Evolutionary conservation across 1,140 invertebrate species (phyloP), one percentile per base, ranked within the genome.

Genomic region (Nylanderia fulva): DNA sequence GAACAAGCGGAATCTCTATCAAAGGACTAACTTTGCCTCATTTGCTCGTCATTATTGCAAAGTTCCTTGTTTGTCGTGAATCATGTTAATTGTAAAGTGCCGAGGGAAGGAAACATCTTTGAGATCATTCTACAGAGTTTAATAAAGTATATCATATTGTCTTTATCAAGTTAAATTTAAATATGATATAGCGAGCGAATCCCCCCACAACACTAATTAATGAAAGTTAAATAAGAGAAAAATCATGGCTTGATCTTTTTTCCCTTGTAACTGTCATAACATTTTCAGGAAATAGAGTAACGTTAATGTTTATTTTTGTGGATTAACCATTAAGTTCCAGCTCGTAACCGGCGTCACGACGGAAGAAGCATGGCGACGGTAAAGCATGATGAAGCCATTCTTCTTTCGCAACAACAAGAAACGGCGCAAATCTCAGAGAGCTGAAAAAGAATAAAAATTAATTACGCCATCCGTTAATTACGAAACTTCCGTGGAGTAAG

Each of bases 381-480:
- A 8, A 58, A 42, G 66, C 66, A 82, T 68, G 52, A 80, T 80
- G 64, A 58, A 71, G 66, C 66, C 66, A 82, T 82, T 82, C 66
- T 82, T 82, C 66, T 60, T 71, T 58, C 24, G 7, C 52, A 58
- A 71, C 52, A 72, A 82, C 66, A 82, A 82, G 77, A 71, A 72
- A 58, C 52, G 48, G 77, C 24, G 77, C 66, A 54, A 82, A 72
- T 82, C 48, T 82, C 21, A 39, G 36, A 71, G 77, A 71, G 36
- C 29, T 42, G 58, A 82, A 71, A 82, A 82, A 58, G 52, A 82
- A 82, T 71, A 82, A 82, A 82, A 82, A 82, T 82, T 82, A 82
- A 82, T 82, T 82, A 82, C 24, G 66, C 52, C 66, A 45, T 82
- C 77, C 77, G 77, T 82, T 82, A 82, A 82, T 82, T 82, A 82